Evolutionary conservation across 1,140 invertebrate species (phyloP), one percentile per base, ranked within the genome.

Genomic region (Rhagoletis pomonella): DNA sequence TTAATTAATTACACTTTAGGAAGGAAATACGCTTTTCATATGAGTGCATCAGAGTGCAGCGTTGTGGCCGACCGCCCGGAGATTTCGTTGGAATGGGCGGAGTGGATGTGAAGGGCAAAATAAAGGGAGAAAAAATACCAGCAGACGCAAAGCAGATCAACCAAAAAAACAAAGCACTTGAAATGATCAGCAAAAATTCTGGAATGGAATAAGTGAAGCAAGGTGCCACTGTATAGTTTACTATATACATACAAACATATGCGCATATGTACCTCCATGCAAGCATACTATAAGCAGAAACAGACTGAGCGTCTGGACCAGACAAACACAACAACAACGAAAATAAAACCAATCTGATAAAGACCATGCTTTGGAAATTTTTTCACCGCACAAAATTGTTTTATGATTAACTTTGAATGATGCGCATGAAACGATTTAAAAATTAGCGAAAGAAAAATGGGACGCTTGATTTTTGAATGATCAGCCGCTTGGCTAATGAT

Each of bases 1-100:
- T 92, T 92, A 92, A 92, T 92, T 92, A 92, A 92, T 92, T 92
- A 92, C 90, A 92, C 91, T 92, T 90, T 86, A 90, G 89, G 88
- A 86, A 89, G 91, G 91, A 92, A 92, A 90, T 91, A 91, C 87
- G 88, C 90, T 91, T 90, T 91, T 91, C 89, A 90, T 89, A 87
- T 86, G 58, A 62, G 59, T 44, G 84, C 42, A 10, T n/a, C 7
- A 29, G 29, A 29, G 9, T 19, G 7, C 44, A 42, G 88, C 81
- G 89, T 29, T 29, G 29, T 29, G 88, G 89, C 87, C 88, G 62
- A 65, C 88, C 88, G 88, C 88, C 19, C 77, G 67, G 9, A 3
- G 86, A 14, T 86, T 69, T 86, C 64, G 39, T 19, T 65, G 60
- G 65, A 58, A 62, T 47, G 59, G 55, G 39, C 4, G 7, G n/a